These are phyloP conservation scores for Distichodus sexfasciatus DNA, from an alignment of 2,797 vertebrate species.

Conservation along the genomic window DNA sequence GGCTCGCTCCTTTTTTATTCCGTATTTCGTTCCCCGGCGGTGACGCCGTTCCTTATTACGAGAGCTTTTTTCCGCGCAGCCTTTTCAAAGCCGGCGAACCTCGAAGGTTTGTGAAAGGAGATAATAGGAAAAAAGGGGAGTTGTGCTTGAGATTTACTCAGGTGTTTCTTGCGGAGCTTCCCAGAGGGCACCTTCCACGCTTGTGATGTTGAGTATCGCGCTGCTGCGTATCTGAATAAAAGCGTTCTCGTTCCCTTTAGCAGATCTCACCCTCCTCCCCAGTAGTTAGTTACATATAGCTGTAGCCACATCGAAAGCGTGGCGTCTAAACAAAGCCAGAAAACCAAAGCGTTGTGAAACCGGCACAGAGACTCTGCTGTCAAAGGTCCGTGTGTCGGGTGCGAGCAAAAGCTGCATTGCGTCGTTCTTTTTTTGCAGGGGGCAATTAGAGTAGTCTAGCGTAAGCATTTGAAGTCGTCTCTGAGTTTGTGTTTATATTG, in stretches of 20 bases:
- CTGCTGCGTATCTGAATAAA: slow-evolving; percentile 19
- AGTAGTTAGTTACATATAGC: slow-evolving; percentile 26
- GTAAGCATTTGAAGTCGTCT: slow-evolving; percentile 36
- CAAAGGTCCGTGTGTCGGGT: slow-evolving; percentile 30
- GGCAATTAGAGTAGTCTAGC: slow-evolving; percentile 40
- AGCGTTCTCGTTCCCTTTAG: not conserved
- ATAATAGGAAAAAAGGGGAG: not conserved
- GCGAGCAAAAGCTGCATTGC: slow-evolving; percentile 18
- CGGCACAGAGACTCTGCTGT: not conserved
- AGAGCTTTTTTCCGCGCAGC: not conserved
- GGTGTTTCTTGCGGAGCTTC: not conserved
- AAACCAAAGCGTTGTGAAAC: slow-evolving; percentile 23
- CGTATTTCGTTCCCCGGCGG: too few relatives aligned
- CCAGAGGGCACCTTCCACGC: slow-evolving; percentile 14
- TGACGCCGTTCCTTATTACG: not conserved
- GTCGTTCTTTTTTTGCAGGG: slow-evolving; percentile 43
- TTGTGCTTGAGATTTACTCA: slow-evolving; percentile 19
- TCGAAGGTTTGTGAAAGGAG: not conserved
- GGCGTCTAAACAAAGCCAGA: slow-evolving; percentile 18
- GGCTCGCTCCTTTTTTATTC: slow-evolving; percentile 13
- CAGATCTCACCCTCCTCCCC: too few relatives aligned
- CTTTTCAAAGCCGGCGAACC: not conserved
- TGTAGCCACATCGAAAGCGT: slow-evolving; percentile 9
- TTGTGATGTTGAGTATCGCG: slow-evolving; percentile 5
- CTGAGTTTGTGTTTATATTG: slow-evolving; percentile 34